A percentile compares a stretch with the other conserved stretches of the same genome.
Conservation (phyloP, 2,797 vertebrate species). For the Microctenopoma stevenorrisi region DNA sequence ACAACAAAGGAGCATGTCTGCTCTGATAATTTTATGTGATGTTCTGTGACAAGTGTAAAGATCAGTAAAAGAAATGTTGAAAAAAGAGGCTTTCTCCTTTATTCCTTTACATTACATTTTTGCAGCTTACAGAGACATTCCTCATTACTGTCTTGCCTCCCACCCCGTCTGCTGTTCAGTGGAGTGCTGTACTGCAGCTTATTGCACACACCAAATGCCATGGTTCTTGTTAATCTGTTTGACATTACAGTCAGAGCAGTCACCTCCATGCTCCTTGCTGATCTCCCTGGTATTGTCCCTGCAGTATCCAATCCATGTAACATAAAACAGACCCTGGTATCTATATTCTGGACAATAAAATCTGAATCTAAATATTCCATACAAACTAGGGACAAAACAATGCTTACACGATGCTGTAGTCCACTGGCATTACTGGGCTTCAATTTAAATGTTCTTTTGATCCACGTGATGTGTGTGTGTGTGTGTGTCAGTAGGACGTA, state of each 20-base stretch:
- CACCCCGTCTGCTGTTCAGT: slow-evolving; percentile 42
- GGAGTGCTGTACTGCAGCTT: slow-evolving; percentile 47
- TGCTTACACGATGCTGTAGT: slow-evolving; percentile 2
- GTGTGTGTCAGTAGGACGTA: slow-evolving; percentile 34
- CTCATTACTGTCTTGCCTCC: slow-evolving; percentile 40
- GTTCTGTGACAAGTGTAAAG: slow-evolving; percentile 80
- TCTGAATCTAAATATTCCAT: too few relatives aligned
- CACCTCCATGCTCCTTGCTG: slow-evolving; percentile 60
- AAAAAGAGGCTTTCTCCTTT: slow-evolving; percentile 28
- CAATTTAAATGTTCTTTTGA: slow-evolving; percentile 45
- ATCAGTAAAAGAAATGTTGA: slow-evolving; percentile 77
- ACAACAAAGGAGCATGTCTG: slow-evolving; percentile 62
- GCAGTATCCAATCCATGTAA: slow-evolving; percentile 21
- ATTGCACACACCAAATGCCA: slow-evolving; percentile 49
- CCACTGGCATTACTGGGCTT: slow-evolving; percentile 18
- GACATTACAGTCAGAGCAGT: slow-evolving; percentile 71
- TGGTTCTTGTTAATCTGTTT: slow-evolving; percentile 70
- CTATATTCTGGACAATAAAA: not conserved
- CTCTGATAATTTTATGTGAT: slow-evolving; percentile 78
- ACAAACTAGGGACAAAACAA: slow-evolving; percentile 14
- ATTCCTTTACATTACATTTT: slow-evolving; percentile 20
- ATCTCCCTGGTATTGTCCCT: slow-evolving; percentile 43
- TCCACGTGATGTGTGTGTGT: slow-evolving; percentile 12
- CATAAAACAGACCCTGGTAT: slow-evolving; percentile 15
- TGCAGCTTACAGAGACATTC: slow-evolving; percentile 3